phyloP scores from a whole-genome alignment of 2,113 vertebrate species.

The human (Homo sapiens) region DNA sequence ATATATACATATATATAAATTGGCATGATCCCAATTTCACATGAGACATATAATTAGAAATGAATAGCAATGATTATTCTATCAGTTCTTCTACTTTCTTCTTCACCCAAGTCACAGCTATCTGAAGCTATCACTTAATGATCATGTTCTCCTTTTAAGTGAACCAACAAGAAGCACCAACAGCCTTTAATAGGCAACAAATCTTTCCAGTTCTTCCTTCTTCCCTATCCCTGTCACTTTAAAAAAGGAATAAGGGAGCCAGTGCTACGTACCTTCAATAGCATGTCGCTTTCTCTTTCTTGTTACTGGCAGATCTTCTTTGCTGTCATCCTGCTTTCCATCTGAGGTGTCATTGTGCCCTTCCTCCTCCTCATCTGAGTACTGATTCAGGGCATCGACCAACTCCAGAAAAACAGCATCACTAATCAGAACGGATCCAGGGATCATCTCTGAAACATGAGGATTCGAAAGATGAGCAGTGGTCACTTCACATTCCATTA shows the following conservation, averaged over 20 bases:
- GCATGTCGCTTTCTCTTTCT: constrained; percentile 86
- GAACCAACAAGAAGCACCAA: not conserved
- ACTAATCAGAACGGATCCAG: constrained; percentile 94
- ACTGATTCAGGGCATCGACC: constrained; percentile 94
- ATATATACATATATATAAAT: not conserved
- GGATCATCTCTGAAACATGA: constrained; percentile 84
- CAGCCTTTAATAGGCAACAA: not conserved
- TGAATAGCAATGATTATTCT: not conserved
- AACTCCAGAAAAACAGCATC: constrained; percentile 97
- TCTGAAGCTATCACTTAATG: not conserved
- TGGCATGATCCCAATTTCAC: not conserved
- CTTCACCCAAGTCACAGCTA: not conserved
- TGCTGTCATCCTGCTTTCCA: constrained; percentile 84
- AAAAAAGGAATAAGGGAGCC: not conserved
- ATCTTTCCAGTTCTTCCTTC: not conserved
- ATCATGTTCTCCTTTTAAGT: not conserved
- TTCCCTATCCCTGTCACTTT: not conserved
- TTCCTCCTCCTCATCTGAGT: constrained; percentile 94
- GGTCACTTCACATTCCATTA: not conserved
- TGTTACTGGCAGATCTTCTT: constrained; percentile 87
- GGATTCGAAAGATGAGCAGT: not conserved
- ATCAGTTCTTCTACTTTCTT: not conserved
- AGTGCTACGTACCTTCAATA: constrained; percentile 77
- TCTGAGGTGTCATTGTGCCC: constrained; percentile 84
- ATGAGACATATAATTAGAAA: constrained; percentile 2